Percentiles rank a stretch among this genome's conserved stretches.
phyloP scores from a whole-genome alignment of 1,140 invertebrate species.

The Ceratina australensis region DNA sequence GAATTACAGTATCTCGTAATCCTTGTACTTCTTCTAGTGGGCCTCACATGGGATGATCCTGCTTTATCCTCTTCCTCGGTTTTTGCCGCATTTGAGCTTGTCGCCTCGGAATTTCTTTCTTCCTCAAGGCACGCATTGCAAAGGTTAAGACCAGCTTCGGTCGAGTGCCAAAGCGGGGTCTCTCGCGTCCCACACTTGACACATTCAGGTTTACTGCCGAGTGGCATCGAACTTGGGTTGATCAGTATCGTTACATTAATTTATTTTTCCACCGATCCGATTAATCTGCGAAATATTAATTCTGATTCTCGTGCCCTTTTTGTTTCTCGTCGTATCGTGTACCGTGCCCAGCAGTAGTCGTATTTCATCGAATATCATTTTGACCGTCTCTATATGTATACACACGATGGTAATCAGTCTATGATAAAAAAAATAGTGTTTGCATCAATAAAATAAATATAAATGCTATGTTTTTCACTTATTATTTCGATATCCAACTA shows the following conservation, averaged over 20 bases:
- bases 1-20: slow-evolving; percentile 81
- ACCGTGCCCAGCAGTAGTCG: too few species aligned
- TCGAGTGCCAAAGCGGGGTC: slow-evolving; percentile 83
- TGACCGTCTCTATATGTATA: too few species aligned
- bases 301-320: slow-evolving; percentile 21
- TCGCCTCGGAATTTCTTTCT: slow-evolving; percentile 69
- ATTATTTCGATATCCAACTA: too few species aligned
- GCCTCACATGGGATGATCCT: slow-evolving; percentile 71
- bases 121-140: slow-evolving; percentile 82
- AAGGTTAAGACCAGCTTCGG: slow-evolving; percentile 82
- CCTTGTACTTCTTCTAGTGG: slow-evolving; percentile 81
- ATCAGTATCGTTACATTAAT: slow-evolving; percentile 18
- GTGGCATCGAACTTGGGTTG: slow-evolving; percentile 81
- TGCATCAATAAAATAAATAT: too few species aligned
- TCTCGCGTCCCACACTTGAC: slow-evolving; percentile 81
- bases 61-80: slow-evolving; percentile 74
- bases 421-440: too few species aligned
- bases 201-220: slow-evolving; percentile 83
- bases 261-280: slow-evolving; percentile 6
- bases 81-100: slow-evolving; percentile 59
- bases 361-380: slow-evolving; percentile 24
- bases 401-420: too few species aligned
- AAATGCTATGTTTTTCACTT: too few species aligned
- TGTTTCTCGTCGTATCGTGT: too few species aligned
- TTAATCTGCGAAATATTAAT: slow-evolving; percentile 3